Evolutionary conservation across 2,797 vertebrate species (phyloP), one percentile per base, ranked within the genome.

Genomic region (Morelia viridis): DNA sequence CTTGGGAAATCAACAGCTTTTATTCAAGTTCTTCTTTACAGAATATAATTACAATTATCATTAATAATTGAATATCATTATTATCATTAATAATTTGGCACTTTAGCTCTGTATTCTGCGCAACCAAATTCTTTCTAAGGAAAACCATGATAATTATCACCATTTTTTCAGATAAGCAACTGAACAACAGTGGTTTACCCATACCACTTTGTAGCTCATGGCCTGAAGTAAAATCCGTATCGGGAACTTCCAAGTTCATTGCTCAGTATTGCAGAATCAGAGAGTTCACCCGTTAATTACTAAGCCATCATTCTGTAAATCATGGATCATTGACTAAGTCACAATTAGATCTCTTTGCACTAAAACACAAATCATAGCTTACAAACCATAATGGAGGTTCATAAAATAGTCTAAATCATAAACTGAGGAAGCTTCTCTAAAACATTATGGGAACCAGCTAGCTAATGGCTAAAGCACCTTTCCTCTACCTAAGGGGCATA

Each of bases 1-100:
- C 4, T 17, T 0, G 7, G 35, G 35, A 64, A 22, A 91, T 35
- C 0, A 90, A 89, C 3, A 86, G 83, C 24, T n/a, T 53, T 71
- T 28, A 76, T n/a, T 64, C 92, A 80, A 58, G 91, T 89, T 86
- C 84, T 86, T 41, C 57, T 83, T 57, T 87, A 35, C 24, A 90
- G 17, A 28, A 84, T 53, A 61, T 80, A 83, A 41, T 41, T 60
- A 28, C 10, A 15, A 10, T 17, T 26, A 35, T 22, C 13, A 91
- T 17, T 9, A 53, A 57, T 85, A 31, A 1, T 41, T 61, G 50
- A 53, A 7, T 53, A 53, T 53, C 9, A 89, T 35, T 22, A 71
- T 15, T 22, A 71, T 15, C 53, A 89, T 12, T 11, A 56, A 56
- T 65, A 65, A 13, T 22, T 61, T 57, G 57, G 46, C 26, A 22